These are phyloP conservation scores for Gymnocypris eckloni DNA, from an alignment of 2,797 vertebrate genomes.

Conservation along the genomic window DNA sequence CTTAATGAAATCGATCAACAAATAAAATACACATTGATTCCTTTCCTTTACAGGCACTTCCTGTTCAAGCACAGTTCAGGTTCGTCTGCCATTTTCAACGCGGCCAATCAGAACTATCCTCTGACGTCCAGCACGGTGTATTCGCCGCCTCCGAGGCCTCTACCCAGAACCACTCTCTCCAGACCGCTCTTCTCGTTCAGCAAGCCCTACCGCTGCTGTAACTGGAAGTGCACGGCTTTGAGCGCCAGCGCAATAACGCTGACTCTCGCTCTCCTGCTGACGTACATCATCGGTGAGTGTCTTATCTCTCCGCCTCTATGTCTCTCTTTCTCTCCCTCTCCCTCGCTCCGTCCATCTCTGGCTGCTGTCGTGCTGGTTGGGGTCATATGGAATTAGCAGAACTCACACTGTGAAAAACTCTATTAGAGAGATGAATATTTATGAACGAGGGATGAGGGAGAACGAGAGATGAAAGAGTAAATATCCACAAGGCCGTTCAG, in stretches of 20 bases:
- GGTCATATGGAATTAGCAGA: conserved; percentile 60
- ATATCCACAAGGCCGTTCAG: conserved; percentile 56
- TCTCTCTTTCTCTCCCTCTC: conserved; percentile 4
- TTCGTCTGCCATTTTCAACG: conserved; percentile 88
- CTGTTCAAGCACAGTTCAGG: conserved; percentile 90
- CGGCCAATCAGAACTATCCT: conserved; percentile 88
- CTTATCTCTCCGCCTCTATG: conserved; percentile 3
- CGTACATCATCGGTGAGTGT: conserved; percentile 88
- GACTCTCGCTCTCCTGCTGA: conserved; percentile 84
- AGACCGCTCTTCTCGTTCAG: conserved; percentile 88
- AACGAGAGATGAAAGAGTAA: conserved; percentile 58
- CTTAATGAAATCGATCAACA: neutral
- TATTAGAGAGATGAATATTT: conserved; percentile 64
- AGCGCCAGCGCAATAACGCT: conserved; percentile 87
- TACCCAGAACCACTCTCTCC: conserved; percentile 87
- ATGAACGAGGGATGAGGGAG: conserved; percentile 60
- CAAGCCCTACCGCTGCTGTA: conserved; percentile 90
- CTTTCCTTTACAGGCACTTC: conserved; percentile 79
- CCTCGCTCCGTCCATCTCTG: neutral
- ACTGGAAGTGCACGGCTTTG: conserved; percentile 89
- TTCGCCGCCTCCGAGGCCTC: conserved; percentile 87
- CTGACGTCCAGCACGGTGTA: conserved; percentile 91
- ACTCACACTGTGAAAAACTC: conserved; percentile 63
- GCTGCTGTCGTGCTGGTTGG: conserved; percentile 46
- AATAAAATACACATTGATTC: neutral